A percentile compares a stretch with the other conserved stretches of the same genome.
Evolutionary conservation across 2,888 invertebrate species (phyloP).

Genomic region (Acanthosoma haemorrhoidale): DNA sequence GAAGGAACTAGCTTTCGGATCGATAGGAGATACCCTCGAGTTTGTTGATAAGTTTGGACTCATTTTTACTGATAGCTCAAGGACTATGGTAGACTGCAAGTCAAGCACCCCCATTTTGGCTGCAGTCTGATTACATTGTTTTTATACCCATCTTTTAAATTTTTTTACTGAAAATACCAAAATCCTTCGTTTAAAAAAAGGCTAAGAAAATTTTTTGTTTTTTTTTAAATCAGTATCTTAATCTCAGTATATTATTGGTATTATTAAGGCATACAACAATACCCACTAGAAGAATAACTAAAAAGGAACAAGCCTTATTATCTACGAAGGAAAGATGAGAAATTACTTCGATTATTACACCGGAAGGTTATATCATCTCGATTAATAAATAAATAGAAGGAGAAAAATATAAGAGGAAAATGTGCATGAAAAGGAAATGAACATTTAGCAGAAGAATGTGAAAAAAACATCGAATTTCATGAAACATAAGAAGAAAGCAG

Average conservation of each 20-base stretch:
- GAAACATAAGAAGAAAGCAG: neutral
- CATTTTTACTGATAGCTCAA: slow-evolving; percentile 62
- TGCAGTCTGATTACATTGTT: slow-evolving; percentile 24
- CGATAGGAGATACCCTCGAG: slow-evolving; percentile 74
- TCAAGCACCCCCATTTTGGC: slow-evolving; percentile 52
- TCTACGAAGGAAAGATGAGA: neutral
- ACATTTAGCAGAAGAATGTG: neutral
- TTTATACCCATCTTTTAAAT: slow-evolving; percentile 13
- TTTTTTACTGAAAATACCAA: slow-evolving; percentile 3
- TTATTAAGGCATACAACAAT: neutral
- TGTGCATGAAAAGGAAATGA: neutral
- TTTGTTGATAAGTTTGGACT: slow-evolving; percentile 81
- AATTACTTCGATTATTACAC: neutral
- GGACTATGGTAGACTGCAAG: slow-evolving; percentile 85
- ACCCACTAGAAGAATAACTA: neutral
- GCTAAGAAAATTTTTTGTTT: neutral
- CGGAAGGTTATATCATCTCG: neutral
- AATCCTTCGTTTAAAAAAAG: slow-evolving; percentile 10
- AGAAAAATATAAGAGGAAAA: neutral
- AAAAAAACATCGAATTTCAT: neutral
- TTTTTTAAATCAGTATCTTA: slow-evolving; percentile 1
- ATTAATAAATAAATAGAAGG: neutral
- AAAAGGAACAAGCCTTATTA: neutral
- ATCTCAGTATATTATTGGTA: slow-evolving; percentile 4
- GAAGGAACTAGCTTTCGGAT: slow-evolving; percentile 83